Conservation (phyloP, 2,888 invertebrate species). For the Thymelicus lineola region DNA sequence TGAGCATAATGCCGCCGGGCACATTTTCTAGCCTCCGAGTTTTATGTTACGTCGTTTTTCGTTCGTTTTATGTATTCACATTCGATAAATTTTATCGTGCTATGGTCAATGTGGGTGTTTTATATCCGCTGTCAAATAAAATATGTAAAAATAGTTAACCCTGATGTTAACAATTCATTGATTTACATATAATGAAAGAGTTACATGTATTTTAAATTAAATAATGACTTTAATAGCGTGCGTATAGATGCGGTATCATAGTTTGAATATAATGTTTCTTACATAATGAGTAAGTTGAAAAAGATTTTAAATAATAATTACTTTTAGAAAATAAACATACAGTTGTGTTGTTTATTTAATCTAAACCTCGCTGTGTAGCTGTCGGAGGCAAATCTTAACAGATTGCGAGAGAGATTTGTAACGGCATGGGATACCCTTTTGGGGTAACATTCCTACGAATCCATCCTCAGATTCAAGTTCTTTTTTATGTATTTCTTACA, state of each 20-base stretch:
- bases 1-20: conserved; percentile 3
- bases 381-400: conserved; percentile 31
- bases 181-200: conserved; percentile 25
- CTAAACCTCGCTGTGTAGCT: not conserved
- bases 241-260: not conserved
- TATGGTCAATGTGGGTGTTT: conserved; percentile 58
- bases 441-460: conserved; percentile 26
- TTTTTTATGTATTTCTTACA: conserved; percentile 14
- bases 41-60: conserved; percentile 50
- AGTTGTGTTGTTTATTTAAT: not conserved
- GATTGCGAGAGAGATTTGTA: conserved; percentile 33
- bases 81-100: conserved; percentile 56
- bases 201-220: conserved; percentile 16
- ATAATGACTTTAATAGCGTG: conserved; percentile 6
- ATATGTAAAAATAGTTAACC: conserved; percentile 45
- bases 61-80: conserved; percentile 50
- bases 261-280: not conserved
- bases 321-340: not conserved
- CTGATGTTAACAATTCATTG: conserved; percentile 14
- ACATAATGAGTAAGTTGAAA: too few relatives aligned
- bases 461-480: not conserved
- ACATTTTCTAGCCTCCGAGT: conserved; percentile 21
- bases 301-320: not conserved
- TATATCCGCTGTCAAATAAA: conserved; percentile 55
- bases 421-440: conserved; percentile 30